These are phyloP conservation scores for Phenganax stokvisi DNA, from an alignment of 92 coral and sea anemone species.

Conservation along the genomic window DNA sequence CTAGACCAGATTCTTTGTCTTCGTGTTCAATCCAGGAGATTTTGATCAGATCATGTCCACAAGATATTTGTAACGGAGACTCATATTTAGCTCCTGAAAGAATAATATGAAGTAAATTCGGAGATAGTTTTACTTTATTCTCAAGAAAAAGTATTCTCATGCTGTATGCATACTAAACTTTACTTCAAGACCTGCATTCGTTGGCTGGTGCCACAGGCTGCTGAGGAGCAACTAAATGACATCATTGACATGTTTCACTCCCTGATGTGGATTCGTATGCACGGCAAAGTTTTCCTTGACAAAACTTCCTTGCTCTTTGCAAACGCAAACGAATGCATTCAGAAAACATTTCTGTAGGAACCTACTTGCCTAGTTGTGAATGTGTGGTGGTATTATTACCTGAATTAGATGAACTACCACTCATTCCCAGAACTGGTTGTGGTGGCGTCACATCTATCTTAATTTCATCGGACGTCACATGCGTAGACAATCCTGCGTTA, in stretches of 20 bases:
- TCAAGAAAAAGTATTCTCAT: neutral
- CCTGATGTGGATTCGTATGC: no score
- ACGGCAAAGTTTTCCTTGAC: no score
- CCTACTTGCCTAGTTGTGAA: neutral
- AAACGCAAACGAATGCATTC: neutral
- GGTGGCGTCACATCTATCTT: slow-evolving; percentile 64
- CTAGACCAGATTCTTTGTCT: slow-evolving; percentile 75
- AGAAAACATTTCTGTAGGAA: neutral
- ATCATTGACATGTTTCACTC: no score
- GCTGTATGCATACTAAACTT: neutral
- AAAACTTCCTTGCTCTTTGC: neutral
- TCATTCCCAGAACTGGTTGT: slow-evolving; percentile 3
- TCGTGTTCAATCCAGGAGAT: slow-evolving; percentile 78
- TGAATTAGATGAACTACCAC: neutral
- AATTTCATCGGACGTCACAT: slow-evolving; percentile 49
- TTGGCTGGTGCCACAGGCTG: neutral
- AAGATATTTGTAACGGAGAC: neutral
- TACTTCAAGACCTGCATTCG: neutral
- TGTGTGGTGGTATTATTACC: neutral
- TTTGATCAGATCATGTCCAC: slow-evolving; percentile 16
- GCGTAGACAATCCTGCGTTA: slow-evolving; percentile 55
- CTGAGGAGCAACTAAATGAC: no score
- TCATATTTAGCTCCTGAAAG: neutral
- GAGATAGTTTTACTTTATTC: neutral
- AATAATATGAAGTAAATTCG: neutral